A percentile compares a stretch with the other conserved stretches of the same genome.
Conservation (phyloP, 2,888 invertebrate species). For the Habrosyne pyritoides region DNA sequence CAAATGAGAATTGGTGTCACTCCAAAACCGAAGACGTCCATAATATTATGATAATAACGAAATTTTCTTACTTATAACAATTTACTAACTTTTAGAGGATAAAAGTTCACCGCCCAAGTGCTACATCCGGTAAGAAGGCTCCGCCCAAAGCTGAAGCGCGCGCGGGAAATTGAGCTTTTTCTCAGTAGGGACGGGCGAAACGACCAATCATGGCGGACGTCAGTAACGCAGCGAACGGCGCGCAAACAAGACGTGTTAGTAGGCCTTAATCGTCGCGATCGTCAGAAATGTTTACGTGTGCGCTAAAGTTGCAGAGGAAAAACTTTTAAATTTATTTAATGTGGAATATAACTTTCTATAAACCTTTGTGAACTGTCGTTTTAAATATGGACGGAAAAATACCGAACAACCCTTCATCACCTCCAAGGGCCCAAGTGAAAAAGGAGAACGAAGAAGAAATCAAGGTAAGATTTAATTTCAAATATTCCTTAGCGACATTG, state of each 20-base stretch:
- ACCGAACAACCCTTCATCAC: constrained; percentile 61
- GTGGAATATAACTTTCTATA: constrained; percentile 28
- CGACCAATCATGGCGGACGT: constrained; percentile 42
- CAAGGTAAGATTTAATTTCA: constrained; percentile 82
- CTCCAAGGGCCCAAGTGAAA: constrained; percentile 81
- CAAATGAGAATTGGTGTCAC: too few relatives aligned
- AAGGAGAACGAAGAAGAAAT: constrained; percentile 91
- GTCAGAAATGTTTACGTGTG: constrained; percentile 70
- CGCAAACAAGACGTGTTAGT: constrained; percentile 24
- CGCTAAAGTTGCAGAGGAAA: constrained; percentile 50
- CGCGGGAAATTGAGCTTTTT: constrained; percentile 64
- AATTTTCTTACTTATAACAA: not conserved
- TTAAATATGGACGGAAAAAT: constrained; percentile 81
- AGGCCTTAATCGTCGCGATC: constrained; percentile 17
- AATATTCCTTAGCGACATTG: constrained; percentile 54
- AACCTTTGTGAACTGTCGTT: constrained; percentile 37
- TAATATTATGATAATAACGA: too few relatives aligned
- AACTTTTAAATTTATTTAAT: constrained; percentile 36
- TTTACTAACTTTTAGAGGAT: constrained; percentile 7
- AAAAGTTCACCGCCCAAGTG: constrained; percentile 45
- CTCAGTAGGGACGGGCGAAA: constrained; percentile 28
- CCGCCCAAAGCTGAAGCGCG: constrained; percentile 58
- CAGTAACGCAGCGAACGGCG: constrained; percentile 62
- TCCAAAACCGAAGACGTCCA: too few relatives aligned
- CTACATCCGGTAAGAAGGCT: constrained; percentile 52